Conservation (phyloP, 2,113 vertebrate species). For the Urocynchramus pylzowi region DNA sequence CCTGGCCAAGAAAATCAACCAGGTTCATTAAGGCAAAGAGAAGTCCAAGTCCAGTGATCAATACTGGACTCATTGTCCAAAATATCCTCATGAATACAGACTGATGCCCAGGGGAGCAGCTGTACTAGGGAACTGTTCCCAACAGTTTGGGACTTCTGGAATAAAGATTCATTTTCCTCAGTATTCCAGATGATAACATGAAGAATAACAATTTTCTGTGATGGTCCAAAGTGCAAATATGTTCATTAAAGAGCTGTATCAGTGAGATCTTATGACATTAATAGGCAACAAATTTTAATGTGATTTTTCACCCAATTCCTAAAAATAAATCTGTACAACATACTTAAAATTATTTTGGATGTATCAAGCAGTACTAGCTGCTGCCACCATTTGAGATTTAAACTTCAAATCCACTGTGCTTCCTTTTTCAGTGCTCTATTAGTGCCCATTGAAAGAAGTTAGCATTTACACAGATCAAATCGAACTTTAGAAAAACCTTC, state of each 20-base stretch:
- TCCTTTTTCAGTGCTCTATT: background rate
- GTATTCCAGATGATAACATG: background rate
- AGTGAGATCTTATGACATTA: background rate
- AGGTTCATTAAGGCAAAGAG: background rate
- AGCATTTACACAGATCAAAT: slow-evolving; percentile 53
- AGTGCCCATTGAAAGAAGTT: slow-evolving; percentile 8
- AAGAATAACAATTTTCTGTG: background rate
- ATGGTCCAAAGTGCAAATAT: background rate
- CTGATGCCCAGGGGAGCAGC: background rate
- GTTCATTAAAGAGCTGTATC: background rate
- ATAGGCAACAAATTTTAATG: background rate
- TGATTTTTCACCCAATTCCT: background rate
- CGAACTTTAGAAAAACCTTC: slow-evolving; percentile 36
- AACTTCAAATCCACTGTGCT: background rate
- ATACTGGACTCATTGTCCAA: background rate
- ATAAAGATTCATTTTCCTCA: background rate
- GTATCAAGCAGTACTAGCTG: background rate
- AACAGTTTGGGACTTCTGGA: background rate
- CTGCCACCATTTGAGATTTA: background rate
- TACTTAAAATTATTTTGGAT: background rate
- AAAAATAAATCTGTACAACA: background rate
- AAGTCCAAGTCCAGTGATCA: background rate
- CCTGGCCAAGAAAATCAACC: background rate
- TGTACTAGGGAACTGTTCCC: background rate
- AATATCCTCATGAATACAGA: background rate